phyloP scores from a whole-genome alignment of 2,888 invertebrate species.

The Entomobrya proxima region DNA sequence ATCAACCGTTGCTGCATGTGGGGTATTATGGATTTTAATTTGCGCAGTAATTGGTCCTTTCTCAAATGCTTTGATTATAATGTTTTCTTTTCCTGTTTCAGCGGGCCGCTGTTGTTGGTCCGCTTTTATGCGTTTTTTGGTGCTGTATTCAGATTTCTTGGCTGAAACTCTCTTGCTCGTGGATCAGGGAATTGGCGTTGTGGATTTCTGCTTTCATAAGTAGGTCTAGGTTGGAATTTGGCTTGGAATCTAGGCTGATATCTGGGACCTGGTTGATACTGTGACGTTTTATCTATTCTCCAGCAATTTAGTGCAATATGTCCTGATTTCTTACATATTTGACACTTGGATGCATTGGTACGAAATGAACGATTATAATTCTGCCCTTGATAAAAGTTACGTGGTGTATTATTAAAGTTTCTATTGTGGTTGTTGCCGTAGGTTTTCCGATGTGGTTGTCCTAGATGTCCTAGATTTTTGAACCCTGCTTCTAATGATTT shows the following conservation, averaged over 20 bases:
- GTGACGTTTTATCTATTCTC: too few relatives aligned
- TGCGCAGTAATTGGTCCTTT: background rate
- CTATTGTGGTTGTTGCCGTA: too few relatives aligned
- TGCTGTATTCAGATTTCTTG: background rate
- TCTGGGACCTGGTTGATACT: too few relatives aligned
- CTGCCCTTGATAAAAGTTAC: background rate
- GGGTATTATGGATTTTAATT: background rate
- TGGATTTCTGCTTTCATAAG: too few relatives aligned
- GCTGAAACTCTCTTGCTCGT: background rate
- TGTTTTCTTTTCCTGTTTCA: background rate
- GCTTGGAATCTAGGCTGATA: too few relatives aligned
- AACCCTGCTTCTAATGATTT: too few relatives aligned
- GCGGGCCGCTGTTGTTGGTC: background rate
- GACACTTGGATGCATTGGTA: background rate
- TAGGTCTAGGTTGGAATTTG: too few relatives aligned
- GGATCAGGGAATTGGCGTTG: background rate
- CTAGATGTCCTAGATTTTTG: background rate
- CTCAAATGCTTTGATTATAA: too few relatives aligned
- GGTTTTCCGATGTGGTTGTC: too few relatives aligned
- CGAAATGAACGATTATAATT: background rate
- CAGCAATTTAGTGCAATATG: conserved; percentile 6
- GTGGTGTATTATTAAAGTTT: background rate
- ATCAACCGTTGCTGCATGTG: background rate
- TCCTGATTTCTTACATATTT: background rate
- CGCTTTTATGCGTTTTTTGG: background rate